phyloP scores from a whole-genome alignment of 2,113 vertebrate species.

The Scalopus aquaticus region DNA sequence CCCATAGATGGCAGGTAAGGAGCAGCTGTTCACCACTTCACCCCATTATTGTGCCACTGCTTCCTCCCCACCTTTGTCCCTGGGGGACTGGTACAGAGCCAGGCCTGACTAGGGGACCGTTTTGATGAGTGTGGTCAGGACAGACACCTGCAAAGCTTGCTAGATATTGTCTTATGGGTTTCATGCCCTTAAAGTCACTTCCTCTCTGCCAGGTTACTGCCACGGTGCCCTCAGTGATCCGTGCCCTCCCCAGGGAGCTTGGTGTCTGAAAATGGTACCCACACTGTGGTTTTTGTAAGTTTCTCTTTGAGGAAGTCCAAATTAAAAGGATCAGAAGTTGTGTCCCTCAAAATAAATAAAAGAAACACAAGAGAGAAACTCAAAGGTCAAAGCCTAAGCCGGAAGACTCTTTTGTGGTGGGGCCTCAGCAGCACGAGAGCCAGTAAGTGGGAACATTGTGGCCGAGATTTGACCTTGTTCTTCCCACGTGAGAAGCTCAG shows the following conservation, averaged over 20 bases:
- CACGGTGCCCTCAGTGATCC: neutral
- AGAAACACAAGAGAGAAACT: neutral
- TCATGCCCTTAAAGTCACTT: neutral
- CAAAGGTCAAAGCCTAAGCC: neutral
- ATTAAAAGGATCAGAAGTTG: neutral
- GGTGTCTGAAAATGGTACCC: neutral
- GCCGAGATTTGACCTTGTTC: neutral
- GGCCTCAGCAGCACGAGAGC: neutral
- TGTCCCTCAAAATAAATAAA: neutral
- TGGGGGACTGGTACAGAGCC: neutral
- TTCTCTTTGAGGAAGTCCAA: neutral
- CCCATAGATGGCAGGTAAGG: neutral
- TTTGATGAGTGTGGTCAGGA: neutral
- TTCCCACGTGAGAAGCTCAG: neutral
- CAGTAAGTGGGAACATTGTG: neutral
- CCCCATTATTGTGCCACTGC: neutral
- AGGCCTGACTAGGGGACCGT: neutral
- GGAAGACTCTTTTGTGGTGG: neutral
- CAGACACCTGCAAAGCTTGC: neutral
- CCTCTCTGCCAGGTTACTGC: neutral
- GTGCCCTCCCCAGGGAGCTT: conserved; percentile 14
- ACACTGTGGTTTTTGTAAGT: neutral
- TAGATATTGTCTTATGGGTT: neutral
- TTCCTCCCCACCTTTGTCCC: neutral
- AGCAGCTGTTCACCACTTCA: neutral